These are phyloP conservation scores for Notiomystis cincta DNA, from an alignment of 2,113 vertebrate species.

Conservation along the genomic window DNA sequence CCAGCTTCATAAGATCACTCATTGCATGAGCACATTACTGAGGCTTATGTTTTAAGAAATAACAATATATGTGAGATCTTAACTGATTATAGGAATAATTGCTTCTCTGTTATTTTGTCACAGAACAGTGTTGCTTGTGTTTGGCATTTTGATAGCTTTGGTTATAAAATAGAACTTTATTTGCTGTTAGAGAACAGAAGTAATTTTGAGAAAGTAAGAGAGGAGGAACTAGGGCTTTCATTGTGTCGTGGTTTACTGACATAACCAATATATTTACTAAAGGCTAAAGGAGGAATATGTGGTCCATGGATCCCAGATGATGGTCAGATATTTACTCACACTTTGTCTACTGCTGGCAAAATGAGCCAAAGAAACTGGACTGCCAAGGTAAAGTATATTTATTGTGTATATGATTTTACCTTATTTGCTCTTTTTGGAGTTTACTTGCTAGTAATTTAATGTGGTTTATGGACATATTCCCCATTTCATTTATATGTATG, in stretches of 20 bases:
- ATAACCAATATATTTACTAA: conserved; percentile 10
- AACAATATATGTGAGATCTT: neutral
- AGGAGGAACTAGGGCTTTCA: neutral
- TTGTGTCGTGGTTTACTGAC: neutral
- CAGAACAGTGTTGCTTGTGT: neutral
- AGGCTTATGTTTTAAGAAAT: neutral
- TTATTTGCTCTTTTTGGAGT: neutral
- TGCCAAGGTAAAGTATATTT: conserved; percentile 70
- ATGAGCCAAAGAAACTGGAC: conserved; percentile 86
- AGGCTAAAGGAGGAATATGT: conserved; percentile 77
- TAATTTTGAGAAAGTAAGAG: neutral
- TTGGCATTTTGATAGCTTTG: neutral
- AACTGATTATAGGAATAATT: neutral
- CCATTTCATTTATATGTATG: neutral
- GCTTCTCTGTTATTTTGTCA: neutral
- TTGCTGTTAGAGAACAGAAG: neutral
- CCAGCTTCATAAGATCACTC: neutral
- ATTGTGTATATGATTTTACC: neutral
- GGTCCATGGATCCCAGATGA: conserved; percentile 85
- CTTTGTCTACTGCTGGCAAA: conserved; percentile 78
- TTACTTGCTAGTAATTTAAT: neutral
- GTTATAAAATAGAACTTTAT: neutral
- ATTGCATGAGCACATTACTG: neutral
- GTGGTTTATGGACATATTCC: neutral
- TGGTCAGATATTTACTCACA: conserved; percentile 85